Base-by-base conservation (phyloP, 2,113 vertebrate species). In the Ia io region DNA sequence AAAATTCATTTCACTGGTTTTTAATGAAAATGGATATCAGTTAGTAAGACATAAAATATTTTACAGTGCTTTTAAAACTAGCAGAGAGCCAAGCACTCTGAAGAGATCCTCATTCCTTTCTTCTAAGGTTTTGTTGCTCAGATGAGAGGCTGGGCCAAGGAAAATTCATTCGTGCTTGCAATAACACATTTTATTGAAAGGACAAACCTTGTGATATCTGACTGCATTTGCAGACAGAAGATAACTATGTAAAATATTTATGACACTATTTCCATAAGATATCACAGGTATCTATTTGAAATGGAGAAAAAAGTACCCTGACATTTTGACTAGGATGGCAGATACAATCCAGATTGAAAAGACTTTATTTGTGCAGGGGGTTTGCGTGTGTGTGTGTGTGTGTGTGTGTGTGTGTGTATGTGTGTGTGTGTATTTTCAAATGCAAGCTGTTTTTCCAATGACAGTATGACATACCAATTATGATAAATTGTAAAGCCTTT, bases 171-270 rank as follows among this genome's bases (percentile, higher is more conserved):
- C 65, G 5, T 83, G 35, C 59, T 51, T 83, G 17, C n/a, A 96
- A 90, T 85, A 91, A 88, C 69, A 6, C 37, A 35, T 88, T 86
- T 96, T 80, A 91, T 86, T 56, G 49, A 91, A 92, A 94, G 93
- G 85, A 73, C 0, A 0, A 96, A 84, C n/a, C 56, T 77, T 89
- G 25, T 78, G 71, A 91, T 96, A 69, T 67, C 20, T 73, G 44
- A 13, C 61, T 84, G 35, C 59, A 90, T 85, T 94, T 93, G 71
- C 87, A 94, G 90, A 78, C 49, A 95, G 95, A 96, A 88, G n/a
- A 92, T 93, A 94, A 78, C 76, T 59, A 25, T 53, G 89, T 96
- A 90, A 96, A 96, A 95, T 93, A 96, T 95, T 95, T 96, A 97
- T 94, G 93, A 74, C 25, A 51, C 40, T 32, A 78, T 96, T 96